phyloP scores from a whole-genome alignment of 1,140 invertebrate genomes.

The Dreissena rostriformis region DNA sequence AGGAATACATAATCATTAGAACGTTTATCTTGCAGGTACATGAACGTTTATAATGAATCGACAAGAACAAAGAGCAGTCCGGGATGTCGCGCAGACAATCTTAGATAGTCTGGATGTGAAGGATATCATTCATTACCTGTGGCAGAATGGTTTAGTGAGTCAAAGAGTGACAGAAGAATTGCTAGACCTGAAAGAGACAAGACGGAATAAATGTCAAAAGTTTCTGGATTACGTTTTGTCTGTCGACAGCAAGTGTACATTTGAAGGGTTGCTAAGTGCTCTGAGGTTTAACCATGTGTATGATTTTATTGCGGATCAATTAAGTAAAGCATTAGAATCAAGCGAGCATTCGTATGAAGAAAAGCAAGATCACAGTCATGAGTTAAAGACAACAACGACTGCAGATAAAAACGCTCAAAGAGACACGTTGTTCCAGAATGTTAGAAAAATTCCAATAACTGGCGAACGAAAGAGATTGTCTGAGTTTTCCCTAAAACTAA shows the following conservation, averaged over 20 bases:
- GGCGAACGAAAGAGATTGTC: not conserved
- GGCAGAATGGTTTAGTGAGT: too few relatives aligned
- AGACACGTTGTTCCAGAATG: too few relatives aligned
- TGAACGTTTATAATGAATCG: too few relatives aligned
- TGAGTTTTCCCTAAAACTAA: not conserved
- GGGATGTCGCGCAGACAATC: too few relatives aligned
- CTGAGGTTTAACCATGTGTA: slow-evolving; percentile 8
- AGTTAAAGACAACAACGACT: not conserved
- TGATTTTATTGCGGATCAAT: slow-evolving; percentile 9
- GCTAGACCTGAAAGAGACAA: slow-evolving; percentile 15
- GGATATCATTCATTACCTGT: too few relatives aligned
- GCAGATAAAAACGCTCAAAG: too few relatives aligned
- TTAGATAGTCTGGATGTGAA: too few relatives aligned
- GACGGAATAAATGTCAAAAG: slow-evolving; percentile 10
- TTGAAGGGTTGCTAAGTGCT: not conserved
- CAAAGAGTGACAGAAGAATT: slow-evolving; percentile 10
- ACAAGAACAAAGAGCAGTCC: too few relatives aligned
- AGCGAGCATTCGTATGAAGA: not conserved
- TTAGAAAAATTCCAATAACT: too few relatives aligned
- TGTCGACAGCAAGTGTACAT: slow-evolving; percentile 21
- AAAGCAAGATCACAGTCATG: not conserved
- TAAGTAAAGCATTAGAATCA: not conserved
- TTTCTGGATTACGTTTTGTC: not conserved
- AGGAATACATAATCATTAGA: too few relatives aligned
- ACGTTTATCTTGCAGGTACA: too few relatives aligned